These are phyloP conservation scores for Hirundo rustica DNA, from an alignment of 2,797 vertebrate genomes.

Conservation along the genomic window DNA sequence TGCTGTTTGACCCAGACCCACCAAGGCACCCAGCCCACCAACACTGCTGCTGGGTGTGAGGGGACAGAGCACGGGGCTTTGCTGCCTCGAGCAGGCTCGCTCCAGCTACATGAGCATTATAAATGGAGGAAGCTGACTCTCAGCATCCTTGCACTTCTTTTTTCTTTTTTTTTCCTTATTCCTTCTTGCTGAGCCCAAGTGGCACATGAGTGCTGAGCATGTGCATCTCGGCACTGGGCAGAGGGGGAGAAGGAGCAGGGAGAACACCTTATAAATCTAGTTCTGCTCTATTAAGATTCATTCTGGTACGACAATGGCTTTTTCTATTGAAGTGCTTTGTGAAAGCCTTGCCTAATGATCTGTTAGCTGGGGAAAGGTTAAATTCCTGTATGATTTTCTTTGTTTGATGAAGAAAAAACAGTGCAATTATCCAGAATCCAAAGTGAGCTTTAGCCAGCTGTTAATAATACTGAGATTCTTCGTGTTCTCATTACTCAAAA, in stretches of 20 bases:
- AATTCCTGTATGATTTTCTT: constrained; percentile 44
- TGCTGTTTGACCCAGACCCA: background rate
- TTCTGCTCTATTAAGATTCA: constrained; percentile 60
- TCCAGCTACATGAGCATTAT: background rate
- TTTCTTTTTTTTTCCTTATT: background rate
- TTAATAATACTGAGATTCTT: constrained; percentile 48
- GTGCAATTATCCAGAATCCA: constrained; percentile 52
- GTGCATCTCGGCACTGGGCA: background rate
- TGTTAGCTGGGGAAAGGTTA: constrained; percentile 65
- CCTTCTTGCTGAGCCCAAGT: background rate
- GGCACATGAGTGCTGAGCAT: background rate
- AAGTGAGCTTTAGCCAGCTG: constrained; percentile 63
- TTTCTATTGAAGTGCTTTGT: constrained; percentile 47
- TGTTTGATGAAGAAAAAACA: constrained; percentile 60
- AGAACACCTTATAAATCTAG: constrained; percentile 37
- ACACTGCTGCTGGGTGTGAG: background rate
- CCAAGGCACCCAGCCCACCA: background rate
- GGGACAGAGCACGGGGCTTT: rapidly evolving
- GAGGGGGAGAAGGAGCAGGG: background rate
- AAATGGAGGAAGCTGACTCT: background rate
- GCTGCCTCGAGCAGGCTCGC: background rate
- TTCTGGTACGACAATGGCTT: constrained; percentile 27
- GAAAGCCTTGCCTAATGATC: constrained; percentile 56
- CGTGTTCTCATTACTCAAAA: constrained; percentile 42
- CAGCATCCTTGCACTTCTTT: background rate